Conservation (phyloP, 1,140 invertebrate genomes). For the Drosophila varians region DNA sequence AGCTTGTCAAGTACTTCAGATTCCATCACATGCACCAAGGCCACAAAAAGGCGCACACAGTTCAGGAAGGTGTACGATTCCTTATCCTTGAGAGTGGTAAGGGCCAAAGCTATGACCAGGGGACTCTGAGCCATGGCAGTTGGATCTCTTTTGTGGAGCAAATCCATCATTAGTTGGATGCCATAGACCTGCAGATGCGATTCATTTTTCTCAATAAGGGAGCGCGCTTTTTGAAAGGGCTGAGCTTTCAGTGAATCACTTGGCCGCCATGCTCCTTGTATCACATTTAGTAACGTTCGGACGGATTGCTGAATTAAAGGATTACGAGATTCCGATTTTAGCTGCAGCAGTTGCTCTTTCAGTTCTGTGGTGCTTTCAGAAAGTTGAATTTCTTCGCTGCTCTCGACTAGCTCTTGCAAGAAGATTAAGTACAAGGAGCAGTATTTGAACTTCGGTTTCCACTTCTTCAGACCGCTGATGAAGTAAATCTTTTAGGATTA, state of each 20-base stretch:
- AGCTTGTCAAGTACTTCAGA: conserved; percentile 71
- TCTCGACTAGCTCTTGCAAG: conserved; percentile 67
- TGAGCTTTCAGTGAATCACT: not conserved
- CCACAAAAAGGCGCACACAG: conserved; percentile 71
- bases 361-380: conserved; percentile 22
- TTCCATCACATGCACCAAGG: conserved; percentile 68
- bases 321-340: conserved; percentile 26
- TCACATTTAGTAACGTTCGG: conserved; percentile 21
- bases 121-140: conserved; percentile 61
- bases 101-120: conserved; percentile 65
- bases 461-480: conserved; percentile 9
- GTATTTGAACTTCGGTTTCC: conserved; percentile 47
- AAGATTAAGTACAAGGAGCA: conserved; percentile 63
- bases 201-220: conserved; percentile 58
- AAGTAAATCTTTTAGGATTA: conserved; percentile 46
- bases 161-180: conserved; percentile 65
- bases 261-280: conserved; percentile 16
- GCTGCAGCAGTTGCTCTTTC: conserved; percentile 7
- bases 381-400: conserved; percentile 36
- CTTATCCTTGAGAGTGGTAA: conserved; percentile 61
- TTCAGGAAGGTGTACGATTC: conserved; percentile 82
- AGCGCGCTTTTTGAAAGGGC: conserved; percentile 57
- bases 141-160: conserved; percentile 54
- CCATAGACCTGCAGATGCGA: conserved; percentile 78
- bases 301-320: conserved; percentile 40